Evolutionary conservation across 2,113 vertebrate species (phyloP).

Genomic region (Aramus guarauna): DNA sequence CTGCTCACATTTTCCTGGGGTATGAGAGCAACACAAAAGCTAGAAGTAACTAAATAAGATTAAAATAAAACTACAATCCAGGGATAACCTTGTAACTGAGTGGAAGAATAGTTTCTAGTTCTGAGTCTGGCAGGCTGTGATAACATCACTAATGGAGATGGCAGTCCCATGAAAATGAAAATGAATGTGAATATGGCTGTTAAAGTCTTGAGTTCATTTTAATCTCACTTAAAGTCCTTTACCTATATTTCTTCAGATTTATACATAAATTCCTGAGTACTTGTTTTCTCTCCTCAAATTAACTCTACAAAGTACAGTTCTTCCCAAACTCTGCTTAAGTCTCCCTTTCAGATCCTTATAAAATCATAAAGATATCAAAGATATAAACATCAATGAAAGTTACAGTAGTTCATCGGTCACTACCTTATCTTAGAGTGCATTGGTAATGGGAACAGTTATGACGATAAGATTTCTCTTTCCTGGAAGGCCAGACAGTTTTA

Average conservation of each 20-base stretch:
- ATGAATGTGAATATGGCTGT: background rate
- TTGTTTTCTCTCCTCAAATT: background rate
- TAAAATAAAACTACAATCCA: background rate
- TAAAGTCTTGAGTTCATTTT: background rate
- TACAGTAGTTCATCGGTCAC: background rate
- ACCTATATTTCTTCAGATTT: background rate
- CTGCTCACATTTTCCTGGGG: background rate
- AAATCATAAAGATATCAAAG: background rate
- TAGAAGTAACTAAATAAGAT: background rate
- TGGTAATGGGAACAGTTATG: background rate
- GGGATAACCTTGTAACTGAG: background rate
- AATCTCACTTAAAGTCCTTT: background rate
- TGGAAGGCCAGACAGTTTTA: background rate
- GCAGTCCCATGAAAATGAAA: background rate
- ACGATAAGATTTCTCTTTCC: background rate
- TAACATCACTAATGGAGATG: background rate
- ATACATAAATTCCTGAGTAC: background rate
- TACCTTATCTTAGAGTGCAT: background rate
- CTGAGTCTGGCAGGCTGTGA: background rate
- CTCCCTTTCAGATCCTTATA: background rate
- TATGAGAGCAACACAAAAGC: background rate
- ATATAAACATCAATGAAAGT: background rate
- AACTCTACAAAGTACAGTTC: background rate
- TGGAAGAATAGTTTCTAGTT: background rate
- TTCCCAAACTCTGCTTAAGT: background rate